These are phyloP conservation scores for Indri indri DNA, from an alignment of 2,113 vertebrate genomes.

Conservation along the genomic window DNA sequence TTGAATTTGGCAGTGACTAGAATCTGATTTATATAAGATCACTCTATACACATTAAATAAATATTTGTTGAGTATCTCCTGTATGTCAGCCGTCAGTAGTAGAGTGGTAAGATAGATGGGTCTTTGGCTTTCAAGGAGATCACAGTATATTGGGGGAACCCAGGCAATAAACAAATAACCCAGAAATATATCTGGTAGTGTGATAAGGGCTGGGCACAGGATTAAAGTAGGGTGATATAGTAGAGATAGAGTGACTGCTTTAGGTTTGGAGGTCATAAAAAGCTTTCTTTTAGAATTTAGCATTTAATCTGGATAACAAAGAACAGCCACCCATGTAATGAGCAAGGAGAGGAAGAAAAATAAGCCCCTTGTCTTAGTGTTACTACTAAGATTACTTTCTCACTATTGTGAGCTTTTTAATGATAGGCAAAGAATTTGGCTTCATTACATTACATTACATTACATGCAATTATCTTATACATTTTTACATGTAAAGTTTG, in stretches of 20 bases:
- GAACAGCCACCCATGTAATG: background rate
- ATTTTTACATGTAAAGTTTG: background rate
- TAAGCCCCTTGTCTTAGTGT: background rate
- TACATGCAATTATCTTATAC: background rate
- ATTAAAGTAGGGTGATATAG: background rate
- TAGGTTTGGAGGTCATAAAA: slow-evolving; percentile 2
- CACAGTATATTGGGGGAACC: background rate
- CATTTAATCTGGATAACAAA: background rate
- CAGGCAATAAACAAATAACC: background rate
- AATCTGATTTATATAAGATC: background rate
- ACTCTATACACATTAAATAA: background rate
- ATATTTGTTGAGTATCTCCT: background rate
- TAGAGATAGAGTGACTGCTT: background rate
- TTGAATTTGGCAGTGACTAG: slow-evolving; percentile 35
- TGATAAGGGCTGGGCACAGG: background rate
- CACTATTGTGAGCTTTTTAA: background rate
- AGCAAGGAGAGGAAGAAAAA: background rate
- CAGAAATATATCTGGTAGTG: background rate
- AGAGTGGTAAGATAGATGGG: background rate
- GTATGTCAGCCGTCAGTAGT: background rate
- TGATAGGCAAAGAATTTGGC: background rate
- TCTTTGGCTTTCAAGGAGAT: slow-evolving; percentile 29
- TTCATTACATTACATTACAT: background rate
- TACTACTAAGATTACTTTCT: slow-evolving; percentile 4
- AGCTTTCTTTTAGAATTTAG: background rate